phyloP scores from a whole-genome alignment of 2,888 invertebrate species.

The Lepeophtheirus nordmannii region DNA sequence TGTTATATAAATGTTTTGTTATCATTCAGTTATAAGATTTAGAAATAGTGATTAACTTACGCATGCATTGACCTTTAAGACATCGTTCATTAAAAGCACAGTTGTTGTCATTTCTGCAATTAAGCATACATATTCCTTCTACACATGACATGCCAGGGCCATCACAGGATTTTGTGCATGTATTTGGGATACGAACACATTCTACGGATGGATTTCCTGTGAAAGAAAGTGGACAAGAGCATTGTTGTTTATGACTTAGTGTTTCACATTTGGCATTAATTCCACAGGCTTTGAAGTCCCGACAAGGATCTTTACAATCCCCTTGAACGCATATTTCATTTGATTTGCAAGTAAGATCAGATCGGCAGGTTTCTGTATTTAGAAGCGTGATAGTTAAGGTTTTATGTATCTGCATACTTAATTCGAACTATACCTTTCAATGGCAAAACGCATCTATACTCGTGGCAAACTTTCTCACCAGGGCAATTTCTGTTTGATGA shows the following conservation, averaged over 20 bases:
- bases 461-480: slow-evolving; percentile 65
- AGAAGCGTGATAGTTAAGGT: neutral
- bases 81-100: slow-evolving; percentile 84
- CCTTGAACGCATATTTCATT: slow-evolving; percentile 57
- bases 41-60: slow-evolving; percentile 38
- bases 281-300: slow-evolving; percentile 53
- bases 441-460: slow-evolving; percentile 49
- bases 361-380: slow-evolving; percentile 41
- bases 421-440: slow-evolving; percentile 25
- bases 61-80: slow-evolving; percentile 57
- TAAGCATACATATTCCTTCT: slow-evolving; percentile 63
- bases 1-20: slow-evolving; percentile 18
- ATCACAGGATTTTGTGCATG: slow-evolving; percentile 27
- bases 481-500: slow-evolving; percentile 52
- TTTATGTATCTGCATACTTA: neutral
- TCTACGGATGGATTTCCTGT: slow-evolving; percentile 47
- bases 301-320: slow-evolving; percentile 66
- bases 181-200: slow-evolving; percentile 48
- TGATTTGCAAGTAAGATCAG: slow-evolving; percentile 60
- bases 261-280: slow-evolving; percentile 67
- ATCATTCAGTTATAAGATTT: neutral
- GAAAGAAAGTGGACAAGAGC: slow-evolving; percentile 66
- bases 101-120: slow-evolving; percentile 56
- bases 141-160: slow-evolving; percentile 54
- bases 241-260: slow-evolving; percentile 57